Evolutionary conservation across 2,888 invertebrate genomes (phyloP), one percentile per base, ranked within the genome.

Genomic region (Andrena flavipes): DNA sequence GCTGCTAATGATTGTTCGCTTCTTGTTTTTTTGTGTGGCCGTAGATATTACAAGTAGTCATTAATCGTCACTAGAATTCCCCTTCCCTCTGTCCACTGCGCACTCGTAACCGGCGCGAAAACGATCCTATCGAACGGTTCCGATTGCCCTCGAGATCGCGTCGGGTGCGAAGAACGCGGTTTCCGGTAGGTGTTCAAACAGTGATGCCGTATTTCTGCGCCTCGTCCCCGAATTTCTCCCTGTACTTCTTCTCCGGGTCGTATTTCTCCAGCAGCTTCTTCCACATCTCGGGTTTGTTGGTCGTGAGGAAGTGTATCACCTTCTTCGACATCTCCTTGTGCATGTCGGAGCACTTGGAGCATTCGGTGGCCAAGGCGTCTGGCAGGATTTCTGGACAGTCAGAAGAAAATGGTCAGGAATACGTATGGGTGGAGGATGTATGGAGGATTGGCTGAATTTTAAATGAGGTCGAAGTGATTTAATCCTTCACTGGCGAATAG

Each of bases 281-380:
- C 96, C 97, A 97, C 91, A 95, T 93, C 0, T 95, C 95, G 0
- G 95, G 94, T 84, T 93, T 94, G 73, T 94, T 91, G 51, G 93
- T 87, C 83, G 96, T 95, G 79, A 97, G 94, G 88, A 94, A 95
- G 2, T 95, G 94, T 26, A 97, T 95, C 1, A 97, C 95, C 80
- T 95, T 96, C 85, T 95, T 95, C 49, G 96, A 95, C 23, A 95
- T 96, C 2, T 94, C 92, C 88, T 94, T 95, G 90, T 97, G 97
- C 10, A 94, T 94, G 16, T 96, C 95, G 16, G 95, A 96, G 90
- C 97, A 97, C 91, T 96, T 96, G 59, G 90, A 88, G 92, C 97
- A 97, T 60, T 96, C 96, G 2, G 95, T 96, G 84, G 95, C 94
- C 30, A 97, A 93, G 0, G 97, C 97, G 82, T 97, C 97, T 0